Conservation (phyloP, 2,113 vertebrate species). For the Circaetus cinerascens region DNA sequence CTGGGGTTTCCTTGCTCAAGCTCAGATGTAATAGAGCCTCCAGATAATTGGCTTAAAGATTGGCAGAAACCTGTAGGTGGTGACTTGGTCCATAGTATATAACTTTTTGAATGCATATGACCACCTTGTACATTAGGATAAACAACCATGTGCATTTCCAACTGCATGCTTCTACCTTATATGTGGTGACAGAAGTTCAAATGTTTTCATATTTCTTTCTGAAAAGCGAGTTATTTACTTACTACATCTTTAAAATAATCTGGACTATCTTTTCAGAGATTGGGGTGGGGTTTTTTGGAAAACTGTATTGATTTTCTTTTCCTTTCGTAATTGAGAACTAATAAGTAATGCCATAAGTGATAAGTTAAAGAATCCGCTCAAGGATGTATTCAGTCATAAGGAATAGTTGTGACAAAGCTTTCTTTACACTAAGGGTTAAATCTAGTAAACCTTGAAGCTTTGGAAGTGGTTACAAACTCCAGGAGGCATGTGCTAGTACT, state of each 20-base stretch:
- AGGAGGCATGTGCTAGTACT: rapidly evolving
- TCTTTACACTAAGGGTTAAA: background rate
- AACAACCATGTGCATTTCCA: background rate
- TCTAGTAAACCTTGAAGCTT: background rate
- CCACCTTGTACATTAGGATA: background rate
- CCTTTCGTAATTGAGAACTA: background rate
- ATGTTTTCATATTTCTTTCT: background rate
- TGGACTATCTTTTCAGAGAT: background rate
- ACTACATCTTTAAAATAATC: background rate
- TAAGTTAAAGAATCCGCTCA: background rate
- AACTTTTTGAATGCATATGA: background rate
- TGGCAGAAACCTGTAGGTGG: background rate
- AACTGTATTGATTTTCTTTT: background rate
- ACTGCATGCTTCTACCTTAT: rapidly evolving
- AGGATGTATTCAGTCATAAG: background rate
- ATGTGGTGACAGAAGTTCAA: background rate
- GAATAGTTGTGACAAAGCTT: background rate
- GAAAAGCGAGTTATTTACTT: background rate
- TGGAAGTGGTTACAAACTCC: background rate
- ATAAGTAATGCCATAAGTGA: background rate
- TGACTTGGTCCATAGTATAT: background rate
- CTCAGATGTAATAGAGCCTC: background rate
- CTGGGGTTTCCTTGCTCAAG: background rate
- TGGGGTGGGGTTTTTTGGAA: rapidly evolving
- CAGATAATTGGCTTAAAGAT: background rate